Conservation (phyloP, 1,140 invertebrate genomes). For the Holcopasites calliopsidis region DNA sequence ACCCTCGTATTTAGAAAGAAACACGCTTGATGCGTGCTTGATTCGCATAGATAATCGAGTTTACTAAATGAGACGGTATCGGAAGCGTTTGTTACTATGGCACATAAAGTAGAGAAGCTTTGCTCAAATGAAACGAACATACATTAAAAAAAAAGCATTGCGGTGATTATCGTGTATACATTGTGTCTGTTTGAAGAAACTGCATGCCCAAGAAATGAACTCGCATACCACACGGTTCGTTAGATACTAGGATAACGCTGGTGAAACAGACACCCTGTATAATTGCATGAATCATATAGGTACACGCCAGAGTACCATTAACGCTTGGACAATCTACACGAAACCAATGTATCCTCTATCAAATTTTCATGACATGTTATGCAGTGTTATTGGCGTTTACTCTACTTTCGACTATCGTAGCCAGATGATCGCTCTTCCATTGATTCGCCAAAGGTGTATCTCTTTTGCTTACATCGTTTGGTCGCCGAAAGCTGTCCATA, state of each 20-base stretch:
- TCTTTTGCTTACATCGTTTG: conserved; percentile 87
- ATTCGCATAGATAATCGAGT: not conserved
- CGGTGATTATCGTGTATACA: too few species aligned
- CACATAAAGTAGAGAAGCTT: conserved; percentile 15
- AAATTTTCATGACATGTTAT: not conserved
- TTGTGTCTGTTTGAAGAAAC: too few species aligned
- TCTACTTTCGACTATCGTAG: not conserved
- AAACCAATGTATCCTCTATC: not conserved
- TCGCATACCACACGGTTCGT: too few species aligned
- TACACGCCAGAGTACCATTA: not conserved
- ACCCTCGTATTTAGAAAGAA: too few species aligned
- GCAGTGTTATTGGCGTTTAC: not conserved
- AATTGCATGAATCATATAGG: not conserved
- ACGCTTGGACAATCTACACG: not conserved
- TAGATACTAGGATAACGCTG: too few species aligned
- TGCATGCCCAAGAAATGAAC: too few species aligned
- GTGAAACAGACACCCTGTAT: too few species aligned
- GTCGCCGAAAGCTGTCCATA: conserved; percentile 89
- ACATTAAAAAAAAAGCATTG: conserved; percentile 14
- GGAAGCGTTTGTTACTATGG: not conserved
- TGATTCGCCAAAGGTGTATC: not conserved
- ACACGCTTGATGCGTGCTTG: not conserved
- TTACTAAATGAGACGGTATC: not conserved
- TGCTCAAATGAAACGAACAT: conserved; percentile 19
- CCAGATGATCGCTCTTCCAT: not conserved